A percentile compares a stretch with the other conserved stretches of the same genome.
phyloP scores from a whole-genome alignment of 2,113 vertebrate genomes.

The Alligator sinensis region DNA sequence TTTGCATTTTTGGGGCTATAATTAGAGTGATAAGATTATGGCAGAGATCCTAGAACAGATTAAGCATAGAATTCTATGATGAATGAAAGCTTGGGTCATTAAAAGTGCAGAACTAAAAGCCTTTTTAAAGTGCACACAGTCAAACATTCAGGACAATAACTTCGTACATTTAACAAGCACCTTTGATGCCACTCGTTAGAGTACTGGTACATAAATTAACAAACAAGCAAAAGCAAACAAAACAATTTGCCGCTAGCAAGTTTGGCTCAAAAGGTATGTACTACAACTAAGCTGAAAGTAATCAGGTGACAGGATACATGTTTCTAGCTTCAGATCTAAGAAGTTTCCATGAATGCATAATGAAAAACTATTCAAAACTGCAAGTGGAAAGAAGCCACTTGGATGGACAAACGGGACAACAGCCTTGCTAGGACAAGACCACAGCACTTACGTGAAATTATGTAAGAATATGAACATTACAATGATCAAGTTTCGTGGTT shows the following conservation, averaged over 20 bases:
- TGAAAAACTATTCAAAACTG: not conserved
- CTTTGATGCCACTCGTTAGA: not conserved
- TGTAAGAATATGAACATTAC: not conserved
- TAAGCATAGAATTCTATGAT: slow-evolving; percentile 77
- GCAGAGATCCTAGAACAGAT: slow-evolving; percentile 89
- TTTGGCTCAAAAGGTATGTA: not conserved
- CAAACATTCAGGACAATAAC: slow-evolving; percentile 40
- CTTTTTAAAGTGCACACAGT: slow-evolving; percentile 37
- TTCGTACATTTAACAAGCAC: slow-evolving; percentile 34
- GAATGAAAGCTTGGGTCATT: slow-evolving; percentile 80
- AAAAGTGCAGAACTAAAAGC: slow-evolving; percentile 71
- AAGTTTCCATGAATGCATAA: not conserved
- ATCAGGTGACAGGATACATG: not conserved
- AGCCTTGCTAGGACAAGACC: not conserved
- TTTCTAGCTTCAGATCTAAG: not conserved
- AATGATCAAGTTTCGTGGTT: not conserved
- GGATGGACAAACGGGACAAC: not conserved
- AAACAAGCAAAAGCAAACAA: not conserved
- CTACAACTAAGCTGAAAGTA: not conserved
- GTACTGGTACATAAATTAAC: not conserved
- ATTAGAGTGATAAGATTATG: slow-evolving; percentile 89
- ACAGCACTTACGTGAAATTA: not conserved
- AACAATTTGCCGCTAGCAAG: not conserved
- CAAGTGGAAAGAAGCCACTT: not conserved
- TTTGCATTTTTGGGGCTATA: slow-evolving; percentile 86